Conservation (phyloP, 92 coral and sea anemone species). For the Paragorgia papillata region DNA sequence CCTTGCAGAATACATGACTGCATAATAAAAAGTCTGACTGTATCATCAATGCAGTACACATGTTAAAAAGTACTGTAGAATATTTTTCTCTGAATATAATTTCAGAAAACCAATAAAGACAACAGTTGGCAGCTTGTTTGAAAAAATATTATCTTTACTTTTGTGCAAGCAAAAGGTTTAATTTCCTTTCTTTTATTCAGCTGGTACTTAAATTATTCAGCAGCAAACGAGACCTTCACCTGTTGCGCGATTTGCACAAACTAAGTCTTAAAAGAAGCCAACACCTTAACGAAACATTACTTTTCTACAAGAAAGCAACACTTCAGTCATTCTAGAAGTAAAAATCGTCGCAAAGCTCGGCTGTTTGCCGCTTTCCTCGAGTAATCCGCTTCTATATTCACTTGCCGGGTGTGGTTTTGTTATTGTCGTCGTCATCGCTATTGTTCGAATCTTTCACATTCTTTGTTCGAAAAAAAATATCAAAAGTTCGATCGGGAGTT, state of each 20-base stretch:
- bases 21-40: not conserved
- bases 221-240: slow-evolving; percentile 19
- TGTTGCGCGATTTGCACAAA: slow-evolving; percentile 29
- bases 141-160: not conserved
- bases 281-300: not conserved
- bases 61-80: too few relatives aligned
- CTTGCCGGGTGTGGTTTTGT: slow-evolving; percentile 34
- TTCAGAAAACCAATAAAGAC: too few relatives aligned
- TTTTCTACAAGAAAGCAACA: not conserved
- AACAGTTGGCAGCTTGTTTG: too few relatives aligned
- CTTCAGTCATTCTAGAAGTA: not conserved
- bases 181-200: slow-evolving; percentile 19
- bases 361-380: not conserved
- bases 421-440: slow-evolving; percentile 19
- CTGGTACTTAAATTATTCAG: slow-evolving; percentile 28
- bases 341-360: not conserved
- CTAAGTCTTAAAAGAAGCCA: not conserved
- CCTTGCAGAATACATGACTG: not conserved
- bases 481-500: not conserved
- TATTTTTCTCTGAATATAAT: too few relatives aligned
- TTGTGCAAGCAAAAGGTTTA: slow-evolving; percentile 27
- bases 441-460: slow-evolving; percentile 22
- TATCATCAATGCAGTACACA: too few relatives aligned
- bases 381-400: not conserved
- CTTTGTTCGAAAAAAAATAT: slow-evolving; percentile 10